A percentile compares a stretch with the other conserved stretches of the same genome.
phyloP scores from a whole-genome alignment of 2,888 invertebrate species.

The Willowsia nigromaculata region DNA sequence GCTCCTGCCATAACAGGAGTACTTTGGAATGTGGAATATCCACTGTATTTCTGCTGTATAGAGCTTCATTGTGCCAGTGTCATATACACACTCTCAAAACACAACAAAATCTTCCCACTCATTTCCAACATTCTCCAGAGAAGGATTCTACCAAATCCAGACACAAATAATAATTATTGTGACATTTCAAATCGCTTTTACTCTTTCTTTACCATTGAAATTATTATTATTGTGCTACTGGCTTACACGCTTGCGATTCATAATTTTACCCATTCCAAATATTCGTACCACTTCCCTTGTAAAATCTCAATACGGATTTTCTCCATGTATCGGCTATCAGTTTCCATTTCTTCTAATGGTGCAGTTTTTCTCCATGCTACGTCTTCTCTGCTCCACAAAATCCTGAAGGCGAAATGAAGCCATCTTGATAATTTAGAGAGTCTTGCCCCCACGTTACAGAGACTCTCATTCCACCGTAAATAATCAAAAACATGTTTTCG shows the following conservation, averaged over 20 bases:
- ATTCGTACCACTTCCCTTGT: neutral
- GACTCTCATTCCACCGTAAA: too few species aligned
- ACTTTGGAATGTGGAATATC: too few species aligned
- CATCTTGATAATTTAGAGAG: neutral
- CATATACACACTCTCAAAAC: neutral
- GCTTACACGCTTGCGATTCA: neutral
- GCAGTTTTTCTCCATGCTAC: too few species aligned
- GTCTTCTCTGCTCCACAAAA: neutral
- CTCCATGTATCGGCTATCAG: neutral
- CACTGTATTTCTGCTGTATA: neutral
- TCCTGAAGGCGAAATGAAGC: neutral
- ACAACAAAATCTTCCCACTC: neutral
- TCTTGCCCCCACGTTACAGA: neutral
- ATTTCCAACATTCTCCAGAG: neutral
- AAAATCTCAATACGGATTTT: neutral
- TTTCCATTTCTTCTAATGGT: conserved; percentile 4
- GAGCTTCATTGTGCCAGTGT: neutral
- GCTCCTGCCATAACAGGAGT: neutral
- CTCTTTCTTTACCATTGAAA: conserved; percentile 7
- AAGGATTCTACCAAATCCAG: neutral
- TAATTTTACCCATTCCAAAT: neutral
- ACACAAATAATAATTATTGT: conserved; percentile 20
- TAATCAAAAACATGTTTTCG: too few species aligned
- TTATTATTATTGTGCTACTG: conserved; percentile 24
- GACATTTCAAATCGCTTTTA: conserved; percentile 7